Evolutionary conservation across 2,797 vertebrate species (phyloP), one percentile per base, ranked within the genome.

Genomic region (Sparidentex hasta): DNA sequence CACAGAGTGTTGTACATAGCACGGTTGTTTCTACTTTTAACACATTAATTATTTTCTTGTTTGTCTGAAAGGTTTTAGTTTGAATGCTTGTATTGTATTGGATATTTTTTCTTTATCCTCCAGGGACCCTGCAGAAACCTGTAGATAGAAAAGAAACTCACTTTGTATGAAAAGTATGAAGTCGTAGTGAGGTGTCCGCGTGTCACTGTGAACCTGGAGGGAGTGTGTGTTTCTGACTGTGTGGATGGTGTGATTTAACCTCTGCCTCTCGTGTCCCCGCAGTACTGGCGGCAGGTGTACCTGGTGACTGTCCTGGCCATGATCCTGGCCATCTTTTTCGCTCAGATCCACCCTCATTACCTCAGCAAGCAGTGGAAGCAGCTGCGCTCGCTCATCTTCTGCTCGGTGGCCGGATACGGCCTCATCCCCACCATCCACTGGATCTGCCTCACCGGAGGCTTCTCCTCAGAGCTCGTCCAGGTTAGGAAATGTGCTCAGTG

Each of bases 201-300:
- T n/a, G 1, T 58, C 5, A 11, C 11, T 4, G 21, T 51, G 7
- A 44, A n/a, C 11, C 6, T 0, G 23, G 4, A 43, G 16, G 48
- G n/a, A 17, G 17, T 12, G 52, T 44, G 58, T 23, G 12, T 29
- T 20, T 23, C 33, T 64, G 2, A 16, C 16, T 29, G 44, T 20
- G 46, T n/a, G 2, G 1, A 9, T 2, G n/a, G 9, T 58, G 43
- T 21, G 21, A 0, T 23, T 56, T 85, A 21, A 71, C 43, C 59
- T 29, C 11, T 58, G 47, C 3, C 62, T 47, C 11, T 27, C 50
- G 5, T 76, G 3, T 57, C 7, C 25, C 62, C 4, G 2, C 90
- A 99, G 98, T 99, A 98, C 86, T 99, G 97, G 98, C 95, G 97
- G 20, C 98, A 99, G 88, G 96, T 99, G 2, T 99, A 99, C 89